Evolutionary conservation across 1,140 invertebrate species (phyloP).

Genomic region (Kradibia gibbosae): DNA sequence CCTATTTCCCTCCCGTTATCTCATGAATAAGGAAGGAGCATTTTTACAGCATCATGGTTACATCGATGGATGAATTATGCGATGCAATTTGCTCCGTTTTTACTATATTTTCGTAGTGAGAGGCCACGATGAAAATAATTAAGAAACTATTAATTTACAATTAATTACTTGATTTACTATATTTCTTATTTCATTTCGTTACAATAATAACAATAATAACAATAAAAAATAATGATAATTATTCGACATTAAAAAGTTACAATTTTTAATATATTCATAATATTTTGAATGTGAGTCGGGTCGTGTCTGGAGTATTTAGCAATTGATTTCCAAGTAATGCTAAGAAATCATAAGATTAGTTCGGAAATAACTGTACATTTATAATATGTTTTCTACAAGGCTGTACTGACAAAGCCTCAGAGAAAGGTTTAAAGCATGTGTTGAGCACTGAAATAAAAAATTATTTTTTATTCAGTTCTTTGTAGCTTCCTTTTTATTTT

Average conservation of each 20-base stretch:
- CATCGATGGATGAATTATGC: neutral
- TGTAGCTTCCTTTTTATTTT: neutral
- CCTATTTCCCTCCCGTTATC: neutral
- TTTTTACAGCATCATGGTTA: neutral
- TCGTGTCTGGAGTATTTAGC: neutral
- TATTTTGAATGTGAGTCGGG: neutral
- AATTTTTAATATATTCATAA: neutral
- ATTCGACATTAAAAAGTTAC: neutral
- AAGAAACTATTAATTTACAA: too few species aligned
- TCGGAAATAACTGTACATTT: neutral
- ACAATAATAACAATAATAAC: too few species aligned
- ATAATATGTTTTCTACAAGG: neutral
- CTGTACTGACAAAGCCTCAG: neutral
- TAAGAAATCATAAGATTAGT: neutral
- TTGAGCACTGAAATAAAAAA: neutral
- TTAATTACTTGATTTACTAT: too few species aligned
- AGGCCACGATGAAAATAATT: neutral
- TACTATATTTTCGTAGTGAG: neutral
- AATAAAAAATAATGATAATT: neutral
- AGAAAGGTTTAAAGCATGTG: neutral
- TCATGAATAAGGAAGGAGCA: neutral
- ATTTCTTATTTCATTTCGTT: too few species aligned
- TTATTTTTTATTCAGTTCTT: neutral
- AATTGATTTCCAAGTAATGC: neutral
- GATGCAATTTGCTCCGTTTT: neutral